These are phyloP conservation scores for Etheostoma spectabile DNA, from an alignment of 2,113 vertebrate genomes.

Conservation along the genomic window DNA sequence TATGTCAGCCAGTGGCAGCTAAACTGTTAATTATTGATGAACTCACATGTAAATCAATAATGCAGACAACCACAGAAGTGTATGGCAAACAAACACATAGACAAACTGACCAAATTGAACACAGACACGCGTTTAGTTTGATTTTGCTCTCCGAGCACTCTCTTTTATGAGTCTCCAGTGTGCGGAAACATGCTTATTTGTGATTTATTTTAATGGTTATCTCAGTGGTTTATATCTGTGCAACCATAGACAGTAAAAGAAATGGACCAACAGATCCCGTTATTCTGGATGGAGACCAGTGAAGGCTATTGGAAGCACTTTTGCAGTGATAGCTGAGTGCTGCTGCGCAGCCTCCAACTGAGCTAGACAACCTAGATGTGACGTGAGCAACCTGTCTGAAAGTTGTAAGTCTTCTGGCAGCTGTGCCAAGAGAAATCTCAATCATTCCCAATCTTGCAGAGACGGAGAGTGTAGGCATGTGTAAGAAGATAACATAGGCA, in stretches of 20 bases:
- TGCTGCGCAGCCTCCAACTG: no score
- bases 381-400: no score
- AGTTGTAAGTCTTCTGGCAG: no score
- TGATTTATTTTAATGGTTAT: slow-evolving; percentile 41
- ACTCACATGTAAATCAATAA: slow-evolving; percentile 67
- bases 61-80: slow-evolving; percentile 52
- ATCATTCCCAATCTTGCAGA: no score
- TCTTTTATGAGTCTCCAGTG: slow-evolving; percentile 34
- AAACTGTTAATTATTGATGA: slow-evolving; percentile 73
- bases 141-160: slow-evolving; percentile 28
- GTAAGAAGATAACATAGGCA: no score
- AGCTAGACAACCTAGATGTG: no score
- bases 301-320: no score
- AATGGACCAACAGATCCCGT: no score
- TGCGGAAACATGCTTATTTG: slow-evolving; percentile 46
- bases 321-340: no score
- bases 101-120: slow-evolving; percentile 37
- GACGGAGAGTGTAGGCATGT: no score
- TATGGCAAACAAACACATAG: slow-evolving; percentile 43
- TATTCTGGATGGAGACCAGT: no score
- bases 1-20: slow-evolving; percentile 50
- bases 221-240: slow-evolving; percentile 47
- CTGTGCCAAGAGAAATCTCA: no score
- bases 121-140: slow-evolving; percentile 31
- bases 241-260: not conserved